Conservation (phyloP, 2,797 vertebrate genomes). For the Pseudochirops corinnae region DNA sequence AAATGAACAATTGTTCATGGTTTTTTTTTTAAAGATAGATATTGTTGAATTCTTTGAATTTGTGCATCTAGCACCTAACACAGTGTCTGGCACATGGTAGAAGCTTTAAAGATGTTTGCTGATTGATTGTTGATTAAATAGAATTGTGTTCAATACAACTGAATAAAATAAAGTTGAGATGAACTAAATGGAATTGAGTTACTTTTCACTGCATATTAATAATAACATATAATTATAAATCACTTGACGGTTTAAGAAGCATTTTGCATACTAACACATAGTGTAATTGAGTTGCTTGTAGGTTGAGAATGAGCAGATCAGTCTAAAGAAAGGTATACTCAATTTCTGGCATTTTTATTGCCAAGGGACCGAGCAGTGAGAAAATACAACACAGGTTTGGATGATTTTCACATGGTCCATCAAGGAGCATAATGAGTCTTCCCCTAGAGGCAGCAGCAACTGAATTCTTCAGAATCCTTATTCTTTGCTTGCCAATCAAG, state of each 20-base stretch:
- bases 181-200: neutral
- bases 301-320: neutral
- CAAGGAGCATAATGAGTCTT: neutral
- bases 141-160: neutral
- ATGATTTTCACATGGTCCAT: neutral
- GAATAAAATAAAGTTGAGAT: neutral
- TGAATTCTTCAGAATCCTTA: accelerated
- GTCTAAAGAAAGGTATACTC: neutral
- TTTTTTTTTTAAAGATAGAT: neutral
- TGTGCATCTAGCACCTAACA: neutral
- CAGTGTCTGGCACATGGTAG: neutral
- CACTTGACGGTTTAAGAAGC: neutral
- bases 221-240: neutral
- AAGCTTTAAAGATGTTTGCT: neutral
- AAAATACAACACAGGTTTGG: neutral
- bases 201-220: neutral
- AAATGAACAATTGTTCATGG: neutral
- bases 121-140: neutral
- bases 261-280: neutral
- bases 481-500: neutral
- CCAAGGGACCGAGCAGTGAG: neutral
- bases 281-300: neutral
- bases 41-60: neutral
- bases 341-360: neutral
- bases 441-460: neutral